Percentiles rank a stretch among this genome's conserved stretches.
Conservation (phyloP, 1,140 invertebrate species). For the Panagrolaimus sp. region DNA sequence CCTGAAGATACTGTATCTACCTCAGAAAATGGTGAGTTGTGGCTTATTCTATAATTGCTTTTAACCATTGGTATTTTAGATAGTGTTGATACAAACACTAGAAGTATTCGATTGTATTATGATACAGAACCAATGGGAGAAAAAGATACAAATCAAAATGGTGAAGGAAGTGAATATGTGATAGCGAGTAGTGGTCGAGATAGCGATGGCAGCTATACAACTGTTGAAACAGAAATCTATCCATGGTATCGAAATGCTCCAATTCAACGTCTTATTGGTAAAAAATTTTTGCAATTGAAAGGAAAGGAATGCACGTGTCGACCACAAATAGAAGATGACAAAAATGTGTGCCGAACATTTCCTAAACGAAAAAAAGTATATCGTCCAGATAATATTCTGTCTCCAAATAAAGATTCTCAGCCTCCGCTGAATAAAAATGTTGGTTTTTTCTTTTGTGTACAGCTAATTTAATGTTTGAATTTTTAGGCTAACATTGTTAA, state of each 20-base stretch:
- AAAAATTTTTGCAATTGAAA: slow-evolving; percentile 1
- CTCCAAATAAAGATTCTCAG: too few species aligned
- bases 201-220: neutral
- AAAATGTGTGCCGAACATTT: neutral
- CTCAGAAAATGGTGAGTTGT: too few species aligned
- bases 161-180: neutral
- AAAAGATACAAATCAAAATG: neutral
- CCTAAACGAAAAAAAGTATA: neutral
- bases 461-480: neutral
- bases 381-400: too few species aligned
- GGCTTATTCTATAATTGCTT: too few species aligned
- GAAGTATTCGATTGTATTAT: neutral
- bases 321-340: neutral
- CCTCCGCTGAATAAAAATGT: too few species aligned
- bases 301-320: neutral
- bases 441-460: neutral
- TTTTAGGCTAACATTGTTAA: slow-evolving; percentile 8
- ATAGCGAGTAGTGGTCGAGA: neutral
- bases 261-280: neutral
- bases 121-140: neutral
- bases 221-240: neutral
- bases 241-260: neutral
- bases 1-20: too few species aligned
- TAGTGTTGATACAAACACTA: neutral
- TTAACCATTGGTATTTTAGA: neutral